Base-by-base conservation (phyloP, 37 sponge, comb jelly and placozoan genomes). In the Haliclona indistincta region DNA sequence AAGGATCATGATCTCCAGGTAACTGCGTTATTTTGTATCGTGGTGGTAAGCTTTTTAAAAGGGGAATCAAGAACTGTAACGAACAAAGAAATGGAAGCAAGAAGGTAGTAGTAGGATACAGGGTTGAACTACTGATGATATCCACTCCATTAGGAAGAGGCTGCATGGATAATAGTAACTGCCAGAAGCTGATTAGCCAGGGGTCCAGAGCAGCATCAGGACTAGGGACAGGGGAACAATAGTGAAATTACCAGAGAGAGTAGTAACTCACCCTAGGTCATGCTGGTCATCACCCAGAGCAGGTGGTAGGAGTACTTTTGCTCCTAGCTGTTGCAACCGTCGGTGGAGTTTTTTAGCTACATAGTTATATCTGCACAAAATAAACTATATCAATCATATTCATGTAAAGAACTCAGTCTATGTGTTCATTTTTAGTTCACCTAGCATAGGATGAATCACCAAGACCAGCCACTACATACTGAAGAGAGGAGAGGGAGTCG, bases 371-470 rank as follows among this genome's bases (percentile, higher is more conserved):
- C 95, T 96, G 54, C 23, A 26, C 36, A 43, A 40, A 56, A 38
- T 23, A 44, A 20, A n/a, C 10, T 6, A 4, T 13, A 70, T 28
- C 52, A 70, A 23, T 70, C 43, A 66, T 8, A 7, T 8, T 10
- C 25, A 60, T 8, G 8, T 20, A 60, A 60, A 20, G 15, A 60
- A 29, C 19, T n/a, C n/a, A n/a, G n/a, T n/a, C n/a, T n/a, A n/a
- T n/a, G n/a, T n/a, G n/a, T n/a, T n/a, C n/a, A n/a, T n/a, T n/a
- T n/a, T n/a, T n/a, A n/a, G n/a, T n/a, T n/a, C n/a, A 94, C 94
- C 90, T 93, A n/a, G 65, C 71, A 63, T 98, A 98, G 52, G 99
- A 98, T 43, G 99, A 98, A 82, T 98, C 99, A 7, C 99, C 99
- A 4, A 98, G 81, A 0, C 96, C 99, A n/a, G 95, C 70, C 0